phyloP scores from a whole-genome alignment of 1,140 invertebrate species.

The Luehdorfia chinensis region DNA sequence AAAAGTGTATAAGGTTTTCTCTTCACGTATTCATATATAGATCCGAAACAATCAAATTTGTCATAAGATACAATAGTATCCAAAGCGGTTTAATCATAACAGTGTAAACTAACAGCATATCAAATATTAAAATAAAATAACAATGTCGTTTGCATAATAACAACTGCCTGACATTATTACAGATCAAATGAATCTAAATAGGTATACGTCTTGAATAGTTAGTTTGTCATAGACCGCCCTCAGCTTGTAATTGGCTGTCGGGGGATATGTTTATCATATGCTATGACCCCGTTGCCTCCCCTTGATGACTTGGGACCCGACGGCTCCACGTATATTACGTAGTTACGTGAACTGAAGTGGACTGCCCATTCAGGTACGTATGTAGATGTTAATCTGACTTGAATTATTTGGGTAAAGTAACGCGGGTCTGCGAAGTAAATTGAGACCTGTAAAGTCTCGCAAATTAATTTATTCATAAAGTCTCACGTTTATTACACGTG shows the following conservation, averaged over 20 bases:
- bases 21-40: too few relatives aligned
- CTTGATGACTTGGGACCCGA: constrained; percentile 27
- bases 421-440: background rate
- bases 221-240: constrained; percentile 2
- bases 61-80: too few relatives aligned
- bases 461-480: constrained; percentile 1
- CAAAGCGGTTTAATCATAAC: too few relatives aligned
- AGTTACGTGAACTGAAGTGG: background rate
- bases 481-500: background rate
- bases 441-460: background rate
- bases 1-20: too few relatives aligned
- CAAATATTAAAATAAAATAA: too few relatives aligned
- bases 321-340: too few relatives aligned
- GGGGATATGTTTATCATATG: constrained; percentile 29
- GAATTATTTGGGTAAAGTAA: constrained; percentile 7
- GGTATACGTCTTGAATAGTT: background rate
- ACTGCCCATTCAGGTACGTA: background rate
- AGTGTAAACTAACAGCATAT: too few relatives aligned
- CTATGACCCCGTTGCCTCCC: constrained; percentile 24
- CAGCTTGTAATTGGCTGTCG: constrained; percentile 29
- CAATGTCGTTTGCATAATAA: too few relatives aligned
- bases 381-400: constrained; percentile 20
- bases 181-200: constrained; percentile 11
- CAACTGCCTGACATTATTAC: too few relatives aligned
- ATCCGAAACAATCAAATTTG: too few relatives aligned